Evolutionary conservation across 2,888 invertebrate genomes (phyloP).

Genomic region (Tricholauxania praeusta): DNA sequence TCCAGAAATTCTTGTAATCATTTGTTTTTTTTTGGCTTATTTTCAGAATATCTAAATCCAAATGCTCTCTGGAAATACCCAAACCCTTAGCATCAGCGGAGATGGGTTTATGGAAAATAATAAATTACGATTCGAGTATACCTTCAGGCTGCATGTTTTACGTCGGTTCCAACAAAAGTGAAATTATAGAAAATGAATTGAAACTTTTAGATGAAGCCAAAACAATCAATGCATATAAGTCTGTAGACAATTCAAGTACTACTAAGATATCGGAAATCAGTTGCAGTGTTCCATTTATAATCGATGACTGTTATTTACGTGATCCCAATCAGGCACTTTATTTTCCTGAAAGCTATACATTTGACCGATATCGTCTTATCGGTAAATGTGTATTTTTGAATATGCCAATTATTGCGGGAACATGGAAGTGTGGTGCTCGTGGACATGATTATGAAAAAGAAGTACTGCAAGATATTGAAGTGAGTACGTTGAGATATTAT

Average conservation of each 20-base stretch:
- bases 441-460: conserved; percentile 53
- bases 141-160: conserved; percentile 53
- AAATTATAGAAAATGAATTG: conserved; percentile 50
- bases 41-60: conserved; percentile 49
- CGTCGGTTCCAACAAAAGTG: conserved; percentile 46
- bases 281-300: conserved; percentile 52
- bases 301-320: conserved; percentile 54
- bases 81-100: conserved; percentile 49
- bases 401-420: conserved; percentile 50
- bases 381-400: conserved; percentile 53
- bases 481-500: conserved; percentile 26
- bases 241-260: conserved; percentile 29
- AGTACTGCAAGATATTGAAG: conserved; percentile 52
- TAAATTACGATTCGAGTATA: conserved; percentile 46
- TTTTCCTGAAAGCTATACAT: conserved; percentile 49
- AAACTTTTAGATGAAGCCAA: conserved; percentile 29
- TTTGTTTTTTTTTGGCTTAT: conserved; percentile 6
- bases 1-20: no score
- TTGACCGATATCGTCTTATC: conserved; percentile 49
- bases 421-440: conserved; percentile 54
- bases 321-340: conserved; percentile 52
- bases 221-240: conserved; percentile 32
- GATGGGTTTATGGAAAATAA: conserved; percentile 53
- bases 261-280: conserved; percentile 48
- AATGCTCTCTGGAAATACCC: conserved; percentile 52